Evolutionary conservation across 2,888 invertebrate species (phyloP), one percentile per base, ranked within the genome.

Genomic region (Gymnosoma rotundatum): DNA sequence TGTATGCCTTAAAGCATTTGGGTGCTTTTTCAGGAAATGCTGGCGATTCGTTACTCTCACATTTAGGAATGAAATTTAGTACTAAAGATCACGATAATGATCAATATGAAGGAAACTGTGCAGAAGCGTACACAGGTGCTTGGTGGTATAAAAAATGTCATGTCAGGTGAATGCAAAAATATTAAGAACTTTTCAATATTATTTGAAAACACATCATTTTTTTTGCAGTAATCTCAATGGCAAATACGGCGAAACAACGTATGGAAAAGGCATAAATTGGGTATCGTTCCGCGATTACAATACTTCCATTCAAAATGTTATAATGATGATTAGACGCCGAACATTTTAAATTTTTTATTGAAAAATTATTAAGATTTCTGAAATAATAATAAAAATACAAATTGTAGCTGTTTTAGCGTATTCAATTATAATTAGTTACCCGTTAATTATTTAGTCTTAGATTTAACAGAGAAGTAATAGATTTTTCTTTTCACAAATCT

Each of bases 61-160:
- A 58, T 32, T 21, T 25, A 10, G 58, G 58, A 4, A 58, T 16
- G 32, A 58, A 58, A 58, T 58, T 58, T 58, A 21, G 21, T 6
- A 58, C 58, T 2, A 32, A 25, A 58, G 58, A 58, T 25, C 58
- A 9, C 5, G 25, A 58, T 58, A 58, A 25, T 16, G 58, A 58
- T 52, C 9, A 20, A 9, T 12, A 52, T 52, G 20, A 20, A 7
- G 52, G 20, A 12, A 52, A 20, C 7, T 52, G 52, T 20, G 52
- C 52, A 10, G 18, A 20, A 52, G 18, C 10, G 0, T 20, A 52
- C 2, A 52, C 52, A 20, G 52, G 52, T 20, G 52, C 20, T 21
- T 63, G 63, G 63, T 63, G 42, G 63, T 42, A 72, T 52, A 52
- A 20, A 0, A 20, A 52, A 20, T 52, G 52, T 52, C 52, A 52